Conservation (phyloP, 1,140 invertebrate species). For the Hormaphis cornu region DNA sequence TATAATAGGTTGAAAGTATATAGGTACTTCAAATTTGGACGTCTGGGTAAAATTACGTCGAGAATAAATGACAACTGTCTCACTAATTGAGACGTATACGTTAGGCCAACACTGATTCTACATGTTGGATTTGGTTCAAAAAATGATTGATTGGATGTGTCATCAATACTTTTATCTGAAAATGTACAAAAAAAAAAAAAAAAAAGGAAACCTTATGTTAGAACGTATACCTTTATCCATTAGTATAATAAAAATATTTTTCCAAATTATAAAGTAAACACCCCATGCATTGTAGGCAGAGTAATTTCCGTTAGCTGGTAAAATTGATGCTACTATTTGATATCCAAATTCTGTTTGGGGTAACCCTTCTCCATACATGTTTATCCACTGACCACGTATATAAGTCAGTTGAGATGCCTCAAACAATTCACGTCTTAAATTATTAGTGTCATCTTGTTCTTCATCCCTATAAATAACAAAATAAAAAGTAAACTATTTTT, state of each 20-base stretch:
- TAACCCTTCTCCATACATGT: conserved; percentile 53
- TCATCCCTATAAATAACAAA: conserved; percentile 43
- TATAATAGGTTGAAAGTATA: too few species aligned
- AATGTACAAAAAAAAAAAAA: conserved; percentile 44
- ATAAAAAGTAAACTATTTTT: not conserved
- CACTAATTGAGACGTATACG: conserved; percentile 72
- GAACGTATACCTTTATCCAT: not conserved
- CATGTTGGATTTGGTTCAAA: conserved; percentile 57
- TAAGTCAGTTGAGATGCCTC: conserved; percentile 67
- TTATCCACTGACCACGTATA: conserved; percentile 63
- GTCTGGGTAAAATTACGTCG: conserved; percentile 63
- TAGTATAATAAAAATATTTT: conserved; percentile 4
- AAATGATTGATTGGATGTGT: conserved; percentile 47
- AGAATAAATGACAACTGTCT: conserved; percentile 67
- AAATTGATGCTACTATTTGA: conserved; percentile 60
- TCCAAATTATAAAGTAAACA: conserved; percentile 41
- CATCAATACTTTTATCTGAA: conserved; percentile 54
- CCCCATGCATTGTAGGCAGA: conserved; percentile 64
- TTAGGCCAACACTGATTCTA: conserved; percentile 65
- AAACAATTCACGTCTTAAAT: conserved; percentile 50
- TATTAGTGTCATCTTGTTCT: conserved; percentile 54
- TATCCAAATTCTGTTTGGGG: conserved; percentile 52
- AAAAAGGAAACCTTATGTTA: conserved; percentile 16
- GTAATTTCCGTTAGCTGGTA: conserved; percentile 69
- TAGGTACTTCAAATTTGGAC: conserved; percentile 60